Base-by-base conservation (phyloP, 1,140 invertebrate species). In the Homalodisca vitripennis region DNA sequence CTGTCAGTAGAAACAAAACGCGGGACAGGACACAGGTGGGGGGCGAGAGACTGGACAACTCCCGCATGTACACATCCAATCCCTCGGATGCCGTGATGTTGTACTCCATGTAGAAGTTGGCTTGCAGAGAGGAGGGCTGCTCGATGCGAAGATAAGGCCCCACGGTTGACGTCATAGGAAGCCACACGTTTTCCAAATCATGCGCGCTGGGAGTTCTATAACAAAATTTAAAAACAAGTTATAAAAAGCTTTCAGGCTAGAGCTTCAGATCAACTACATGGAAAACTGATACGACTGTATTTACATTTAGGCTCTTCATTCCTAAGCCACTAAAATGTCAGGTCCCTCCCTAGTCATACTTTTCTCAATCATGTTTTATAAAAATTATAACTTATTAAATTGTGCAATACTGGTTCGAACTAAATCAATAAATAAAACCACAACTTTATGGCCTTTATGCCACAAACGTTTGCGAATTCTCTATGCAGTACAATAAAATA, bases 101-200 rank as follows among this genome's bases (percentile, higher is more conserved):
- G 63, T 69, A 72, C 46, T 72, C 71, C 0, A 34, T 48, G 46
- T 70, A 67, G 48, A 72, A 66, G 41, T 69, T 53, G 0, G 65
- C 22, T 13, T 66, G 14, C 30, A 73, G 30, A n/a, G 20, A 46
- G 0, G 55, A 14, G 13, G 55, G 14, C 6, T 60, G 32, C 3
- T 70, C 70, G 31, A 75, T 73, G 24, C 70, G 47, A 3, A 74
- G 55, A 63, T 75, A 75, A n/a, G 74, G 74, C 14, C 74, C 74
- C 22, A 68, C 60, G 24, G 66, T 24, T 22, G 66, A 67, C 12
- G 24, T 67, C 74, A 75, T 73, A 0, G 60, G 68, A 0, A 67
- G 70, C 74, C 74, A 75, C 6, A 69, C 41, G 0, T 32, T 14
- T 26, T 60, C 20, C 51, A 46, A 41, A 17, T n/a, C 30, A 14